Evolutionary conservation across 2,888 invertebrate species (phyloP).

Genomic region (Agrilus mali): DNA sequence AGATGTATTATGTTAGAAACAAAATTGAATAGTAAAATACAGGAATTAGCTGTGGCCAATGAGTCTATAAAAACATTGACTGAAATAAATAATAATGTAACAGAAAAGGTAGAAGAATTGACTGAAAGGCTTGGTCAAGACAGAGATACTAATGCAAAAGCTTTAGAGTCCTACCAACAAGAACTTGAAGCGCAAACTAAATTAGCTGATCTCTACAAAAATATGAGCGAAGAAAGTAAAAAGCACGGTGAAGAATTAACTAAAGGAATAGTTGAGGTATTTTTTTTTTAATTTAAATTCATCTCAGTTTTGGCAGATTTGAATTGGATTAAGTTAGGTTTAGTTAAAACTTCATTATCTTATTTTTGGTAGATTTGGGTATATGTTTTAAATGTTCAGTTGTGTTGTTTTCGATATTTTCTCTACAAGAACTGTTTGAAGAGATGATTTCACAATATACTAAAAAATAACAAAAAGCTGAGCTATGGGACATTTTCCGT

Average conservation of each 20-base stretch:
- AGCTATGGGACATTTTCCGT: no score
- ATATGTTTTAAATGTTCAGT: no score
- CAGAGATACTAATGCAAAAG: conserved; percentile 44
- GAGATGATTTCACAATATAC: no score
- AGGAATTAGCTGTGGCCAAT: conserved; percentile 63
- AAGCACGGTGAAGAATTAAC: conserved; percentile 66
- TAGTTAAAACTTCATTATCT: no score
- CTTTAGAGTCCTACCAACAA: conserved; percentile 58
- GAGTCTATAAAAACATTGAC: conserved; percentile 55
- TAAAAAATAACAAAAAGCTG: no score
- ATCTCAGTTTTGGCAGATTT: no score
- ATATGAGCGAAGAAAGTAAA: conserved; percentile 60
- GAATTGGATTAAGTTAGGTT: no score
- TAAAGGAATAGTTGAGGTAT: conserved; percentile 63
- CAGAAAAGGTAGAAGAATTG: conserved; percentile 53
- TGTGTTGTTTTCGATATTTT: no score
- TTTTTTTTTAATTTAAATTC: not conserved
- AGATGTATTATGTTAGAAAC: conserved; percentile 57
- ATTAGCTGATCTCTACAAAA: conserved; percentile 73
- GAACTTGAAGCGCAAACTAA: conserved; percentile 79
- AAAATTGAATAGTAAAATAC: conserved; percentile 62
- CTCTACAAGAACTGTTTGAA: no score
- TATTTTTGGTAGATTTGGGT: no score
- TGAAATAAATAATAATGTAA: conserved; percentile 56
- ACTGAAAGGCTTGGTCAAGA: conserved; percentile 60